Conservation (phyloP, 2,888 invertebrate species). For the Spilarctia lutea region DNA sequence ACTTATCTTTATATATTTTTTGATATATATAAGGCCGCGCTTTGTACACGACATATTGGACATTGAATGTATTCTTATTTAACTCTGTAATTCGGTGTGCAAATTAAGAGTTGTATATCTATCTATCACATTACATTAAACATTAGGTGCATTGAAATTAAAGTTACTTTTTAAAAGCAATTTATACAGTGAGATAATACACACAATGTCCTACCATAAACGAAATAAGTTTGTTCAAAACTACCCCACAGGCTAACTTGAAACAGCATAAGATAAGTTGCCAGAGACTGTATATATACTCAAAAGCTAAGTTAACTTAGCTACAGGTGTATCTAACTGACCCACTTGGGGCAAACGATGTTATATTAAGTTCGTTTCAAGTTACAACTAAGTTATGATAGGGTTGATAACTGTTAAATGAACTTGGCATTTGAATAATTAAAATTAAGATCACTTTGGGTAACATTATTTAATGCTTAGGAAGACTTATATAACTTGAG, state of each 20-base stretch:
- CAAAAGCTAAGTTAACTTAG: slow-evolving; percentile 5
- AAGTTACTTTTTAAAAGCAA: neutral
- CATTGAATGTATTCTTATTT: too few species aligned
- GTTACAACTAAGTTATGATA: slow-evolving; percentile 28
- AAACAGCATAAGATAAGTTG: slow-evolving; percentile 1
- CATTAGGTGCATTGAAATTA: too few species aligned
- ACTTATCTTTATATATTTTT: too few species aligned
- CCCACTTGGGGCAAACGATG: slow-evolving; percentile 17
- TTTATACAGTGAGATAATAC: neutral
- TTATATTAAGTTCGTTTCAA: slow-evolving; percentile 38
- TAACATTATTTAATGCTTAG: neutral
- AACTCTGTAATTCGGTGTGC: too few species aligned
- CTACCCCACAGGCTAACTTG: neutral
- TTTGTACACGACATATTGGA: too few species aligned
- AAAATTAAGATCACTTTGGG: neutral
- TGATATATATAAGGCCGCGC: too few species aligned
- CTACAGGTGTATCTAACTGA: slow-evolving; percentile 21
- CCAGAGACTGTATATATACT: slow-evolving; percentile 10
- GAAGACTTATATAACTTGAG: neutral
- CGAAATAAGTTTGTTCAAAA: neutral
- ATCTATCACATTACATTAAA: too few species aligned
- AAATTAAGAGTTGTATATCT: too few species aligned
- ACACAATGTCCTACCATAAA: neutral
- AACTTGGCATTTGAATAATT: neutral
- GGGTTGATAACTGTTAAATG: neutral